Conservation (phyloP, 2,888 invertebrate species). For the Nesidiocoris tenuis region DNA sequence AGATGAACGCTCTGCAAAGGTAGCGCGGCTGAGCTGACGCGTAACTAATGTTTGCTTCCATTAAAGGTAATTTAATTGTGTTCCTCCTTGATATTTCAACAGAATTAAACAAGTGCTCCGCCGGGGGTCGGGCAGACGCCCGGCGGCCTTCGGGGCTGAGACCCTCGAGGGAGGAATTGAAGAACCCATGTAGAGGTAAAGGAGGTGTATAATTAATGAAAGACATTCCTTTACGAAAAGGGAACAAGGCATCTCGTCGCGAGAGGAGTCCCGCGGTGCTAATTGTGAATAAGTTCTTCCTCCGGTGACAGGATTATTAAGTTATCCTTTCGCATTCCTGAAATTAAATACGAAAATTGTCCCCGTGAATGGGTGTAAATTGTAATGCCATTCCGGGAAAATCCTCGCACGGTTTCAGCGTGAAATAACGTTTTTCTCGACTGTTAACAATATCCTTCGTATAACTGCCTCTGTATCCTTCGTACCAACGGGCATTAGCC, state of each 20-base stretch:
- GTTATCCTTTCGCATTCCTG: conserved; percentile 17
- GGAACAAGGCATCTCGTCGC: background rate
- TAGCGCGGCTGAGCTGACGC: conserved; percentile 14
- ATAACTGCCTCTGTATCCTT: background rate
- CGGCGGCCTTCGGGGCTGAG: background rate
- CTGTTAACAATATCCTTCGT: background rate
- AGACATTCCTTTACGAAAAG: conserved; percentile 13
- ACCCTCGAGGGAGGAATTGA: background rate
- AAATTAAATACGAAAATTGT: conserved; percentile 20
- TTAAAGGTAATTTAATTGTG: conserved; percentile 39
- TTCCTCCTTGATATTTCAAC: conserved; percentile 37
- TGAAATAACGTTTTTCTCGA: background rate
- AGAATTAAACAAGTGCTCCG: conserved; percentile 36
- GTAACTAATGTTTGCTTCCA: conserved; percentile 38
- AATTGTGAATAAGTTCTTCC: conserved; percentile 32
- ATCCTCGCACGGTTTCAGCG: background rate
- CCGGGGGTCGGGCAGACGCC: conserved; percentile 5
- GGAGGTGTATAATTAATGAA: conserved; percentile 26
- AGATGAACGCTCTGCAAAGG: conserved; percentile 1
- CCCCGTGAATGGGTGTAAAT: background rate
- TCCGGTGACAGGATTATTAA: conserved; percentile 23
- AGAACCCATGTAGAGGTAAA: background rate
- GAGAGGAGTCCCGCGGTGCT: conserved; percentile 3
- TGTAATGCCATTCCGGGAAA: background rate
- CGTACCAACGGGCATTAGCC: background rate